Evolutionary conservation across 2,113 vertebrate genomes (phyloP).

Genomic region (Globicephala melas): DNA sequence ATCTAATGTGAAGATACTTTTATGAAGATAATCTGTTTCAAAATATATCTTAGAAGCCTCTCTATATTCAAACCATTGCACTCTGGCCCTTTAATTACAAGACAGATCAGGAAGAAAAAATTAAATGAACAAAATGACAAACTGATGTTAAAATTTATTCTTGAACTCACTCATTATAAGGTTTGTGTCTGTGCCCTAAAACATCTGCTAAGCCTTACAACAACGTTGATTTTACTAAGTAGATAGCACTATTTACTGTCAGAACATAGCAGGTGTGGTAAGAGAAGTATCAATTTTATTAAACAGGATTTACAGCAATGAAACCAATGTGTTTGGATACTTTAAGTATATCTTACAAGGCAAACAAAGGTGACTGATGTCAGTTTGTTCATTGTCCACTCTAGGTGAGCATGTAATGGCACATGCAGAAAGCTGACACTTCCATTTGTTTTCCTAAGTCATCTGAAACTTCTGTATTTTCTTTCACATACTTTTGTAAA

Average conservation of each 20-base stretch:
- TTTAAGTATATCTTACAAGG: slow-evolving; percentile 50
- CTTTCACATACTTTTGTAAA: background rate
- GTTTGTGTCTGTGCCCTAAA: slow-evolving; percentile 21
- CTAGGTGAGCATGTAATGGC: slow-evolving; percentile 53
- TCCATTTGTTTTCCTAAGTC: slow-evolving; percentile 68
- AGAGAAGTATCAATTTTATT: slow-evolving; percentile 63
- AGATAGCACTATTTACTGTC: background rate
- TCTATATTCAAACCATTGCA: slow-evolving; percentile 37
- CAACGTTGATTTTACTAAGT: slow-evolving; percentile 37
- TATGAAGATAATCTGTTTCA: slow-evolving; percentile 29
- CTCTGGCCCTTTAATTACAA: slow-evolving; percentile 28
- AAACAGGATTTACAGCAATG: slow-evolving; percentile 47
- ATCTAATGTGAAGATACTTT: background rate
- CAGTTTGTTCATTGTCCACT: slow-evolving; percentile 40
- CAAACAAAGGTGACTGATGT: slow-evolving; percentile 56
- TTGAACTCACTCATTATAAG: background rate
- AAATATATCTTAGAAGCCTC: slow-evolving; percentile 26
- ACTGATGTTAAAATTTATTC: slow-evolving; percentile 39
- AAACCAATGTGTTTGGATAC: slow-evolving; percentile 43
- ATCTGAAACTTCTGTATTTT: slow-evolving; percentile 36
- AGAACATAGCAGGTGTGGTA: slow-evolving; percentile 16
- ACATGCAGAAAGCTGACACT: background rate
- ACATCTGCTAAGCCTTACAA: background rate
- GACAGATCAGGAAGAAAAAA: background rate
- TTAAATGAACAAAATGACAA: slow-evolving; percentile 1